These are phyloP conservation scores for Graphium colonna DNA, from an alignment of 2,888 invertebrate genomes.

Conservation along the genomic window DNA sequence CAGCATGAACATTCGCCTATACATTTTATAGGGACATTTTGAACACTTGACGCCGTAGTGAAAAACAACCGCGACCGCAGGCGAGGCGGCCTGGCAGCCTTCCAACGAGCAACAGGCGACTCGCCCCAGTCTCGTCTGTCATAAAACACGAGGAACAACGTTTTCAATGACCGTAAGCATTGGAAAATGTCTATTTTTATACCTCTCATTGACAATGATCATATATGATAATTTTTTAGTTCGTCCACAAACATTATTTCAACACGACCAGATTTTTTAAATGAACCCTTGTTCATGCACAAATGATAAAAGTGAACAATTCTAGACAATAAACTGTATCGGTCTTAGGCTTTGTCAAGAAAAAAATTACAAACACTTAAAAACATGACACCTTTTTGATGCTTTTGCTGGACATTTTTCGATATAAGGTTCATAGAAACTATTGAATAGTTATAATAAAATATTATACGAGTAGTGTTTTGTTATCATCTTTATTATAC, in stretches of 20 bases:
- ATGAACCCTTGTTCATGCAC: too few relatives aligned
- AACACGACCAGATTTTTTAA: too few relatives aligned
- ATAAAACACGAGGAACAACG: constrained; percentile 19
- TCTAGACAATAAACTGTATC: too few relatives aligned
- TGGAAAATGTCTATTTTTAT: constrained; percentile 11
- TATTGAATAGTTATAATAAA: not conserved
- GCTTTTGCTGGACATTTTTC: too few relatives aligned
- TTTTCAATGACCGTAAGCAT: constrained; percentile 13
- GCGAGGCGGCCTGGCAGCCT: constrained; percentile 46
- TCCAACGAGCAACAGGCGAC: constrained; percentile 55
- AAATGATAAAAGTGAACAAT: too few relatives aligned
- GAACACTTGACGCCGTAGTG: constrained; percentile 43
- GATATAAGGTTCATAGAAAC: too few relatives aligned
- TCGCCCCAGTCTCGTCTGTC: constrained; percentile 38
- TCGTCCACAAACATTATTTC: too few relatives aligned
- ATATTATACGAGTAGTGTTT: not conserved
- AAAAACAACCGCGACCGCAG: constrained; percentile 37
- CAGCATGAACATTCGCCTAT: constrained; percentile 10
- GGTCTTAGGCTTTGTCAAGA: too few relatives aligned
- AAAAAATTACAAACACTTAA: too few relatives aligned
- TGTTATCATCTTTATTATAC: too few relatives aligned
- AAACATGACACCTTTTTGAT: too few relatives aligned
- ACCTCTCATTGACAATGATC: not conserved
- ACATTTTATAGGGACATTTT: constrained; percentile 39
- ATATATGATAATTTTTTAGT: not conserved